Conservation (phyloP, 2,797 vertebrate species). For the Lepilemur ruficaudatus region DNA sequence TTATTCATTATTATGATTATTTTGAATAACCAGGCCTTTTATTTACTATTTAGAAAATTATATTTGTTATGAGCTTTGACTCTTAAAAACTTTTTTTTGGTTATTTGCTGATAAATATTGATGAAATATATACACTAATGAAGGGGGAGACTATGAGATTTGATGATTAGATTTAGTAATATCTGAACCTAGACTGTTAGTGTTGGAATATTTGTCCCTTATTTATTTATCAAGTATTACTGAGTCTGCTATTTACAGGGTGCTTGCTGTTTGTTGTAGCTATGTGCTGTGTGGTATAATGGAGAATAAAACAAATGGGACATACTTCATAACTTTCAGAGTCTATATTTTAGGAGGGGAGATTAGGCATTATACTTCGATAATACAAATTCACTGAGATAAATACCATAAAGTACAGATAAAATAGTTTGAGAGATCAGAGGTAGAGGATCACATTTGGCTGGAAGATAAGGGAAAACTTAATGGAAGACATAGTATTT, state of each 20-base stretch:
- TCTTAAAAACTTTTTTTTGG: background rate
- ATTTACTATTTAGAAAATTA: conserved; percentile 1
- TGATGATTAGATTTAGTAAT: background rate
- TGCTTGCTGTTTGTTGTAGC: background rate
- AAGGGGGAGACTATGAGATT: background rate
- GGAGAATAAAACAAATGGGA: background rate
- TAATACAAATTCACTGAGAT: background rate
- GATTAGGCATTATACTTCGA: background rate
- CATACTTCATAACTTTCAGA: background rate
- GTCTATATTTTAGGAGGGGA: background rate
- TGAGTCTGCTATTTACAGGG: background rate
- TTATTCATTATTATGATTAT: background rate
- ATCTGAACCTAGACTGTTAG: background rate
- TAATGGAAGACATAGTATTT: background rate
- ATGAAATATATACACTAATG: background rate
- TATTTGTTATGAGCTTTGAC: background rate
- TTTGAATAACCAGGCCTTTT: conserved; percentile 11
- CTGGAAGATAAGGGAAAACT: background rate
- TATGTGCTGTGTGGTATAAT: background rate
- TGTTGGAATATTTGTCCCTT: background rate
- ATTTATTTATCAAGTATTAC: background rate
- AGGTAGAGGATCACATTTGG: background rate
- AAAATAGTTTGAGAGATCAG: background rate
- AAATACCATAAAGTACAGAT: background rate
- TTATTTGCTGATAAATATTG: background rate